Conservation (phyloP, 2,113 vertebrate species). For the Eublepharis macularius region DNA sequence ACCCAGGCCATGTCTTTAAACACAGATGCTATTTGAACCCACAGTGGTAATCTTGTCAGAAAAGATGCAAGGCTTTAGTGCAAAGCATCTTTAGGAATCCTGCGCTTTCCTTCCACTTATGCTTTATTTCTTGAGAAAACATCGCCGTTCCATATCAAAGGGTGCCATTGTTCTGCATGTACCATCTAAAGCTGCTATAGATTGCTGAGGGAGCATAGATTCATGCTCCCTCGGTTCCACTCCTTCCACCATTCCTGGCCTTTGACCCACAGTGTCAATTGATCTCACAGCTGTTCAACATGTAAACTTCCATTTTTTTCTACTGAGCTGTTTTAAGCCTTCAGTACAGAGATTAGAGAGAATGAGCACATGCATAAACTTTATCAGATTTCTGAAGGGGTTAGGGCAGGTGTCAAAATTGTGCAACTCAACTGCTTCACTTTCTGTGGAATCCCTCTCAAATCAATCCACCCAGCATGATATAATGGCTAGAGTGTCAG, state of each 20-base stretch:
- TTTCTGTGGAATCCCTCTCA: neutral
- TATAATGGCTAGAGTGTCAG: too few species aligned
- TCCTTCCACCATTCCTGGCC: conserved; percentile 3
- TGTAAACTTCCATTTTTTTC: conserved; percentile 23
- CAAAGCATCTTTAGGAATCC: neutral
- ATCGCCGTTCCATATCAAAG: neutral
- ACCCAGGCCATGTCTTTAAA: neutral
- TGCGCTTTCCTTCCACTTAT: conserved; percentile 4
- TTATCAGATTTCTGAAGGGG: neutral
- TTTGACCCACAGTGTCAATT: conserved; percentile 32
- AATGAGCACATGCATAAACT: neutral
- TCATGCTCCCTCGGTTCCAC: neutral
- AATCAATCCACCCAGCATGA: neutral
- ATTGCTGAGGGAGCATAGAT: neutral
- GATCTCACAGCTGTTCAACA: conserved; percentile 27
- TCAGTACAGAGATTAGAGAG: neutral
- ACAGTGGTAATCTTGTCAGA: neutral
- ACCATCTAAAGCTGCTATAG: neutral
- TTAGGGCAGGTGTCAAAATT: too few species aligned
- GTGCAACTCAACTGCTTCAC: neutral
- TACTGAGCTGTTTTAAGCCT: conserved; percentile 30
- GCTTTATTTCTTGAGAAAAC: conserved; percentile 29
- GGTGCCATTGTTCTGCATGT: neutral
- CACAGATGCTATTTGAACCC: neutral
- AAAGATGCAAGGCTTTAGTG: neutral